Conservation (phyloP, 2,113 vertebrate genomes). For the Raja brachyura region DNA sequence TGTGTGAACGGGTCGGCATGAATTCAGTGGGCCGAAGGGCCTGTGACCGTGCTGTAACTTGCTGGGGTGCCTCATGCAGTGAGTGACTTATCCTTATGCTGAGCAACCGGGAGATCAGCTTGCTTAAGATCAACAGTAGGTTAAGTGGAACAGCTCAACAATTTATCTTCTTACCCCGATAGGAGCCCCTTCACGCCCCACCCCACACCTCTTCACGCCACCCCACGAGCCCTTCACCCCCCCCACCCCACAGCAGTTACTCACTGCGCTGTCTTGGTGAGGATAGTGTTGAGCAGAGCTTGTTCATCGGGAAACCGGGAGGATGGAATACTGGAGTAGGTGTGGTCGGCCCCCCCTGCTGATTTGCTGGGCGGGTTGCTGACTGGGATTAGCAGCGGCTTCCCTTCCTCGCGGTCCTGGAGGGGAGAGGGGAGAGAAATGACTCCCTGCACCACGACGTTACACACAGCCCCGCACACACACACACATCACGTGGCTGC, state of each 20-base stretch:
- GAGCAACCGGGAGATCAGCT: too few relatives aligned
- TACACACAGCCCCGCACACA: not conserved
- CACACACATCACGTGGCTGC: too few relatives aligned
- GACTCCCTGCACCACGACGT: not conserved
- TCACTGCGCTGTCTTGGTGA: conserved; percentile 86
- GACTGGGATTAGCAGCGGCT: conserved; percentile 71
- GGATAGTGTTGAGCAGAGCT: conserved; percentile 84
- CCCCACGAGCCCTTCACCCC: not conserved
- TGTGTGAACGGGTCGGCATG: too few relatives aligned
- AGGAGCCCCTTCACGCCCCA: too few relatives aligned
- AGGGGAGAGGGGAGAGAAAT: not conserved
- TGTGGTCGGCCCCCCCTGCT: conserved; percentile 73
- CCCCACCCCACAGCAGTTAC: conserved; percentile 41
- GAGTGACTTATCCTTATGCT: too few relatives aligned
- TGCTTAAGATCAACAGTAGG: too few relatives aligned
- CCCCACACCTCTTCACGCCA: too few relatives aligned
- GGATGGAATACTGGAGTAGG: conserved; percentile 64
- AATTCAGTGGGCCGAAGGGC: too few relatives aligned
- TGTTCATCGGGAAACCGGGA: conserved; percentile 79
- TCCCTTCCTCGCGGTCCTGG: conserved; percentile 63
- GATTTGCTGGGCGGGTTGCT: conserved; percentile 75
- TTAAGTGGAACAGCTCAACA: too few relatives aligned
- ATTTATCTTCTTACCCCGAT: too few relatives aligned
- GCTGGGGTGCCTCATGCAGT: too few relatives aligned
- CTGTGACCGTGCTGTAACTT: too few relatives aligned